A percentile compares a stretch with the other conserved stretches of the same genome.
Evolutionary conservation across 1,140 invertebrate genomes (phyloP).

Genomic region (Cylas formicarius): DNA sequence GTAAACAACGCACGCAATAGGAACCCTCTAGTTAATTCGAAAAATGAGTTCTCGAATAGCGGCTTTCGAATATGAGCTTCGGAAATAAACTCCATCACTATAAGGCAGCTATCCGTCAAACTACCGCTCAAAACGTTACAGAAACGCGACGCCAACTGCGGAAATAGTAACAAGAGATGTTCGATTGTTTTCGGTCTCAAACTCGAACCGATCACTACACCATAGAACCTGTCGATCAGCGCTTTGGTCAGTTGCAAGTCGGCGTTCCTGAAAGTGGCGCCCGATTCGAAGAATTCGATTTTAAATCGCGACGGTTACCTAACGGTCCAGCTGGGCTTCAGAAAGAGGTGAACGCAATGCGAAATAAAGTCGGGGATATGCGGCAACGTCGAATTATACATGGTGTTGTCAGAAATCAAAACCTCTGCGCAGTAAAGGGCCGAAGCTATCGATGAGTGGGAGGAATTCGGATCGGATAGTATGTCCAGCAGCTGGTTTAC

Average conservation of each 20-base stretch:
- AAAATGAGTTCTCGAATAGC: not conserved
- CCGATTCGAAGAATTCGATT: slow-evolving; percentile 2
- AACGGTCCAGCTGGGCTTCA: slow-evolving; percentile 22
- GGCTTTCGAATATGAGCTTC: slow-evolving; percentile 22
- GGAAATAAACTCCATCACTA: slow-evolving; percentile 24
- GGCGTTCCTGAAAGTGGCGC: slow-evolving; percentile 29
- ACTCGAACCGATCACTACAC: slow-evolving; percentile 16
- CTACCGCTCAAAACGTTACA: slow-evolving; percentile 12
- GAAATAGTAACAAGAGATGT: slow-evolving; percentile 25
- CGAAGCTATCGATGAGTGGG: slow-evolving; percentile 18
- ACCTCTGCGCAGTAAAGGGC: slow-evolving; percentile 24
- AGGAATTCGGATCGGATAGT: slow-evolving; percentile 11
- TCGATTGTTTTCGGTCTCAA: slow-evolving; percentile 23
- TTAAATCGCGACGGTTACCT: slow-evolving; percentile 16
- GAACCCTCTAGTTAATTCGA: not conserved
- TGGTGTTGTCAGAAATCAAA: slow-evolving; percentile 24
- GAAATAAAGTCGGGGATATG: slow-evolving; percentile 17
- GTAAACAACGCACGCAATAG: slow-evolving; percentile 20
- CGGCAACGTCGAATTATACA: slow-evolving; percentile 19
- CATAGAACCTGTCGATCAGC: slow-evolving; percentile 26
- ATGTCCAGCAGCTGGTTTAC: slow-evolving; percentile 19
- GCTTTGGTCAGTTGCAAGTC: slow-evolving; percentile 24
- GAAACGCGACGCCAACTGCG: slow-evolving; percentile 13
- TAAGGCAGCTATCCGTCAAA: slow-evolving; percentile 18
- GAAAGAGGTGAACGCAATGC: slow-evolving; percentile 21